Evolutionary conservation across 2,888 invertebrate species (phyloP).

Genomic region (Drosophila ochracea): DNA sequence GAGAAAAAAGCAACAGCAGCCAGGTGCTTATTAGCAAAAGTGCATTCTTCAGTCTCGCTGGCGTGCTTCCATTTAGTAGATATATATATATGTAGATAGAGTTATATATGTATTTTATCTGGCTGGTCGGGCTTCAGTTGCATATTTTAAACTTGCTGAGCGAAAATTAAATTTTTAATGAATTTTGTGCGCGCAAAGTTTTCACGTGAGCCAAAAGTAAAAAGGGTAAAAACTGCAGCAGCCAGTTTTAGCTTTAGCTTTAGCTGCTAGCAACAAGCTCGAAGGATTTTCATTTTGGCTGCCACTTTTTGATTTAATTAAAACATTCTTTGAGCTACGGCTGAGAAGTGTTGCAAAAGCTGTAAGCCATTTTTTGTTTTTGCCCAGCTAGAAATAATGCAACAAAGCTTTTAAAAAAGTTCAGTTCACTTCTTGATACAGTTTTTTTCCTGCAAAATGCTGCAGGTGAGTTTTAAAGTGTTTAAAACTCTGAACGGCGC

Average conservation of each 20-base stretch:
- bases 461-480: slow-evolving; percentile 16
- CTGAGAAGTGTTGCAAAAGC: slow-evolving; percentile 65
- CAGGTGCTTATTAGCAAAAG: slow-evolving; percentile 70
- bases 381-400: slow-evolving; percentile 18
- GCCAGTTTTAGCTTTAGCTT: slow-evolving; percentile 25
- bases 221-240: slow-evolving; percentile 12
- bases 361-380: slow-evolving; percentile 42
- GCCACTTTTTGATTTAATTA: slow-evolving; percentile 77
- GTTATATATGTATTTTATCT: neutral
- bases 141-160: slow-evolving; percentile 72
- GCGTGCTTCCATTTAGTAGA: slow-evolving; percentile 29
- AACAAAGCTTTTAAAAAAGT: slow-evolving; percentile 52
- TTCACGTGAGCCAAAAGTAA: slow-evolving; percentile 40
- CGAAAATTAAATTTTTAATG: slow-evolving; percentile 78
- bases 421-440: slow-evolving; percentile 27
- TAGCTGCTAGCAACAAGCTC: neutral
- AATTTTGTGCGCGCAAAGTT: slow-evolving; percentile 69
- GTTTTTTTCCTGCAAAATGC: neutral
- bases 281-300: slow-evolving; percentile 28
- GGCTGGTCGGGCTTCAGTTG: slow-evolving; percentile 27
- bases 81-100: slow-evolving; percentile 6
- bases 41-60: slow-evolving; percentile 55
- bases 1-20: neutral
- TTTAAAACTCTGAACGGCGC: slow-evolving; percentile 8
- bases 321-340: slow-evolving; percentile 71